Percentiles rank a stretch among this genome's conserved stretches.
Conservation (phyloP, 2,888 invertebrate genomes). For the Sesia apiformis region DNA sequence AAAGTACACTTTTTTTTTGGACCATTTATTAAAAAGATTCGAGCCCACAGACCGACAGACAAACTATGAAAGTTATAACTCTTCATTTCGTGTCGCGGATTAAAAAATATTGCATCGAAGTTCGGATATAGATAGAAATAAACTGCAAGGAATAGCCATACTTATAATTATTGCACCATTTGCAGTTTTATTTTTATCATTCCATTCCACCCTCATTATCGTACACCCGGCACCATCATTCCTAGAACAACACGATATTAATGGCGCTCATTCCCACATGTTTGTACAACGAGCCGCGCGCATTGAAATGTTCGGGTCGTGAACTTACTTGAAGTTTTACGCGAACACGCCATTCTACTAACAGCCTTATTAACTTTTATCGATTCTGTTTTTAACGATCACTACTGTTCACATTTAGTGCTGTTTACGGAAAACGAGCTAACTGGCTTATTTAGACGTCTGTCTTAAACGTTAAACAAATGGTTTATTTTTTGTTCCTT, state of each 20-base stretch:
- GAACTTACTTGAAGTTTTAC: slow-evolving; percentile 5
- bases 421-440: background rate
- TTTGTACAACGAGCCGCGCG: slow-evolving; percentile 1
- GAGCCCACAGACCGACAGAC: too few species aligned
- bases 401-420: background rate
- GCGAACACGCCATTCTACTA: background rate
- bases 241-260: background rate
- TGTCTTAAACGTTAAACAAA: too few species aligned
- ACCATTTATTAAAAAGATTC: too few species aligned
- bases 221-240: background rate
- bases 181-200: too few species aligned
- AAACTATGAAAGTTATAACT: too few species aligned
- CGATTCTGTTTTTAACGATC: slow-evolving; percentile 1
- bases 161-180: too few species aligned
- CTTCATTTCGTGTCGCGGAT: too few species aligned
- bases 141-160: too few species aligned
- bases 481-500: too few species aligned
- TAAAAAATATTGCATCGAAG: too few species aligned
- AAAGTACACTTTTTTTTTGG: too few species aligned
- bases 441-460: background rate
- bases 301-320: slow-evolving; percentile 10
- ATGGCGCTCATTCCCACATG: background rate
- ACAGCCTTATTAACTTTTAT: slow-evolving; percentile 2
- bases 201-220: background rate
- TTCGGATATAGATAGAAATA: too few species aligned